These are phyloP conservation scores for Petrocephalus sullivani DNA, from an alignment of 2,797 vertebrate species.

Conservation along the genomic window DNA sequence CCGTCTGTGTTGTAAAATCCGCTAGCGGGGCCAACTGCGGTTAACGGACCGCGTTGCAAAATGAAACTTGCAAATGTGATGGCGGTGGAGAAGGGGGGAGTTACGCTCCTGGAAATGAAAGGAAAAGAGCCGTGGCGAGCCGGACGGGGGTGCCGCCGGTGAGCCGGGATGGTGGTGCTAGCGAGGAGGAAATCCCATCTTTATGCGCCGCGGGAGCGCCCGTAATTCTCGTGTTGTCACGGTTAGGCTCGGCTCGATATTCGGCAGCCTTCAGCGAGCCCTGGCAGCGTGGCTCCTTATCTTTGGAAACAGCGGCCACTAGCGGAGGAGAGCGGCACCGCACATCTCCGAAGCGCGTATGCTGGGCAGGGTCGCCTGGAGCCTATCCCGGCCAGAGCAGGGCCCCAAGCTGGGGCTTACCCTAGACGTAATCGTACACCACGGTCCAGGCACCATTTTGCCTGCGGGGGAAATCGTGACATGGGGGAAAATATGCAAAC, in stretches of 20 bases:
- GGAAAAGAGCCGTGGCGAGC: background rate
- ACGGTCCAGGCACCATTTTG: background rate
- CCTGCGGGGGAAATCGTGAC: background rate
- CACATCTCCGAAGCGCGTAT: background rate
- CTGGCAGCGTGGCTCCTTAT: background rate
- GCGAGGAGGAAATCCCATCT: background rate
- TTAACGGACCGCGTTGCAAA: conserved; percentile 14
- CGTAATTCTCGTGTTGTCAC: background rate
- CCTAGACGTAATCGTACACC: background rate
- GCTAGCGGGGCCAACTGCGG: conserved; percentile 28
- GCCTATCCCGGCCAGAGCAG: background rate
- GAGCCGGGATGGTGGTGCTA: background rate
- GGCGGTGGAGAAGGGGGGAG: background rate
- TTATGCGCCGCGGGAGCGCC: background rate
- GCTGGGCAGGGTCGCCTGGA: background rate
- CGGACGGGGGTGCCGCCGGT: background rate
- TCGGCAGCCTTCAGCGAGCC: background rate
- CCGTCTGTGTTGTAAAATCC: conserved; percentile 32
- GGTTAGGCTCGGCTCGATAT: background rate
- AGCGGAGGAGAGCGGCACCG: background rate
- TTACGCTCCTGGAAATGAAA: background rate
- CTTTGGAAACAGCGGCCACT: background rate
- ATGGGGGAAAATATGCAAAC: background rate
- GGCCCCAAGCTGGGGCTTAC: background rate
- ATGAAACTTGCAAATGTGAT: background rate